Evolutionary conservation across 2,113 vertebrate genomes (phyloP), one percentile per base, ranked within the genome.

Genomic region (Shinisaurus crocodilurus): DNA sequence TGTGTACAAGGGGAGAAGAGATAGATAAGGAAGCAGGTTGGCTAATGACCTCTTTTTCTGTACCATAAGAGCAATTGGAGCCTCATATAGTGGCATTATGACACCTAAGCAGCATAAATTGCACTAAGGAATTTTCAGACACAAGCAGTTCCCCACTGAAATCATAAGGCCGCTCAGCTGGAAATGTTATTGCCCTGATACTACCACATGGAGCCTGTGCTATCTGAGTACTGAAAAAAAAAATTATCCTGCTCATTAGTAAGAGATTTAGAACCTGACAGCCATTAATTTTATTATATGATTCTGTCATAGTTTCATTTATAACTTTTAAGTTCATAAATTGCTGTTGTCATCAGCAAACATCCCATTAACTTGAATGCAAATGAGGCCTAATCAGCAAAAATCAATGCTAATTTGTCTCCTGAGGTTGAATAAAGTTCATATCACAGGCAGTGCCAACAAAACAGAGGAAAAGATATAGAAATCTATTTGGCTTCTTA

Each of bases 361-460:
- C 27, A 69, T 85, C 25, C 10, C 40, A 69, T 85, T 85, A 82
- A 82, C 81, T 63, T 60, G 81, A 82, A 82, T 60, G 81, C 15
- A 37, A 60, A 82, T 63, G 67, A 69, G 12, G 37, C 40, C 40
- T 69, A 18, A 85, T 45, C 63, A 85, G 82, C 63, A 69, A 85
- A 43, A 67, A 67, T 69, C 82, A 69, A 67, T 67, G 82, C 81
- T 82, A 82, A 82, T 82, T 82, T 63, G 57, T 82, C 54, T 82
- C 57, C 25, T 37, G 81, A 40, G 81, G 81, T 82, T 82, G 81
- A 82, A 82, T 82, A 82, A 82, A 82, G 81, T 82, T 82, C 81
- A 82, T 82, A 40, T 82, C 20, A 60, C 81, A 37, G 54, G n/a
- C 9, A 82, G 81, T 7, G 54, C 81, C 81, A 82, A 82, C 54